These are phyloP conservation scores for Strongylocentrotus purpuratus DNA, from an alignment of 35 echinoderm and acorn worm genomes.

Conservation along the genomic window DNA sequence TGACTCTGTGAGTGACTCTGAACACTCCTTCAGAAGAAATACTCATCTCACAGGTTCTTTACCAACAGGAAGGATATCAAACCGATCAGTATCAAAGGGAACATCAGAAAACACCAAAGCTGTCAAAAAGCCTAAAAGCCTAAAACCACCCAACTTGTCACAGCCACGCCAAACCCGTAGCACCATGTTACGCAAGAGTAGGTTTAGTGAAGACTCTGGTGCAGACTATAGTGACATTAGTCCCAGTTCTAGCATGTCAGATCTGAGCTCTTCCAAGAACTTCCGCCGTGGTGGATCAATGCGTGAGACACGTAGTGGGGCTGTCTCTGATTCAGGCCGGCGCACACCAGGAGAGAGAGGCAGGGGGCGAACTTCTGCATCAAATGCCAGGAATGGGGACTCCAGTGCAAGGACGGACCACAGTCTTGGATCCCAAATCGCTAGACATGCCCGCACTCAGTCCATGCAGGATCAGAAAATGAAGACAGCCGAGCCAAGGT, in stretches of 20 bases:
- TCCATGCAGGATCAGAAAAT: conserved; percentile 51
- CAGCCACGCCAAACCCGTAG: conserved; percentile 91
- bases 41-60: conserved; percentile 73
- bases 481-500: conserved; percentile 48
- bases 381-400: conserved; percentile 32
- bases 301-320: conserved; percentile 39
- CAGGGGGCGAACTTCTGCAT: not conserved
- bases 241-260: conserved; percentile 87
- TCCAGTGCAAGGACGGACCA: conserved; percentile 34
- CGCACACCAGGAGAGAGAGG: conserved; percentile 33
- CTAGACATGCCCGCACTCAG: conserved; percentile 50
- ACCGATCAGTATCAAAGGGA: conserved; percentile 35
- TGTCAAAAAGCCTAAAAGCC: conserved; percentile 47
- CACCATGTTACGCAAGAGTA: conserved; percentile 83
- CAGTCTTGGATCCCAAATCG: conserved; percentile 62
- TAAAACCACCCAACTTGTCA: conserved; percentile 53
- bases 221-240: conserved; percentile 80
- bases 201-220: conserved; percentile 75
- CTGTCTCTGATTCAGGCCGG: conserved; percentile 35
- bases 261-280: conserved; percentile 79
- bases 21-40: conserved; percentile 78
- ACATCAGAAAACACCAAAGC: conserved; percentile 45
- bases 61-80: conserved; percentile 55
- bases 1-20: conserved; percentile 62
- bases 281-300: conserved; percentile 35